Evolutionary conservation across 2,888 invertebrate genomes (phyloP).

Genomic region (Sphaeridia pumilis): DNA sequence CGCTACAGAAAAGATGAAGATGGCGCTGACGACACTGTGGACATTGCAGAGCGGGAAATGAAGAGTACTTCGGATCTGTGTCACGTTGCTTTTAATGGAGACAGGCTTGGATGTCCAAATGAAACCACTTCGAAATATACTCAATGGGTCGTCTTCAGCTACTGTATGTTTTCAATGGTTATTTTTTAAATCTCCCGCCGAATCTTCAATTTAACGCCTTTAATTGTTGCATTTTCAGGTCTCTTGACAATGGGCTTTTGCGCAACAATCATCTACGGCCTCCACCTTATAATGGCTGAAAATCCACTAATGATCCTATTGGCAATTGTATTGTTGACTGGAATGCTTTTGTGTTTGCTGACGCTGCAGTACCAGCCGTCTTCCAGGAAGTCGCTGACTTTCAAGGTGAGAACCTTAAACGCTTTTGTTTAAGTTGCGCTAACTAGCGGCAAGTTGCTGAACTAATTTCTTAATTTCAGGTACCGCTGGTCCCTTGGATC

Average conservation of each 20-base stretch:
- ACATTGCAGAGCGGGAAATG: neutral
- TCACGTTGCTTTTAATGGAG: neutral
- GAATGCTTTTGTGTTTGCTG: conserved; percentile 14
- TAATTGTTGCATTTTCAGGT: no score
- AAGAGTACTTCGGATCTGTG: neutral
- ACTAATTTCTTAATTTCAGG: no score
- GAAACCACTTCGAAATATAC: conserved; percentile 29
- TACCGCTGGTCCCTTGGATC: conserved; percentile 43
- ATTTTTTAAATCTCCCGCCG: no score
- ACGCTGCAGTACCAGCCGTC: conserved; percentile 27
- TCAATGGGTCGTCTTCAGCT: conserved; percentile 27
- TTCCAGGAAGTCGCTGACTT: conserved; percentile 23
- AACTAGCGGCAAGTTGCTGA: no score
- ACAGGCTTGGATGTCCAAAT: conserved; percentile 20
- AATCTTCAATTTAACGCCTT: no score
- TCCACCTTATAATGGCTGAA: conserved; percentile 14
- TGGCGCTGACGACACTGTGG: conserved; percentile 26
- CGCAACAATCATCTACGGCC: conserved; percentile 22
- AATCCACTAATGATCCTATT: conserved; percentile 3
- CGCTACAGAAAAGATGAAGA: conserved; percentile 31
- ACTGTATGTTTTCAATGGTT: no score
- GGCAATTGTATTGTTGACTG: neutral
- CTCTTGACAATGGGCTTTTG: conserved; percentile 18
- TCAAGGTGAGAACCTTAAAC: conserved; percentile 19
- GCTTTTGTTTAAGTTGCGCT: no score